Base-by-base conservation (phyloP, 2,888 invertebrate species). In the Mechanitis messenoides region DNA sequence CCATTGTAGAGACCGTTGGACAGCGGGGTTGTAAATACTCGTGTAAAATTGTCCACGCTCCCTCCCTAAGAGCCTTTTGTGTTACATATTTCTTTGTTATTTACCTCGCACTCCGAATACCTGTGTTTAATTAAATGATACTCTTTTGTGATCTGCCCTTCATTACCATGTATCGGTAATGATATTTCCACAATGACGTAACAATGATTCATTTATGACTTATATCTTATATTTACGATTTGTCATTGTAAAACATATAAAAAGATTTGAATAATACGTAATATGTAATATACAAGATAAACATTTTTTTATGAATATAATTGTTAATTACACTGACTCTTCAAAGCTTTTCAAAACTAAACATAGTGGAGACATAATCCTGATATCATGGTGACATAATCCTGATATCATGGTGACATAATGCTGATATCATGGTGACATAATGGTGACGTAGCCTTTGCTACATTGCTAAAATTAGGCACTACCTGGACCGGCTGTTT, bases 41-140 rank as follows among this genome's bases (percentile, higher is more conserved):
- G 85, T 90, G 89, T 88, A 90, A 89, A 90, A 88, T 88, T 88
- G 89, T 89, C 90, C 89, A 90, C 89, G 87, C 84, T 87, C 86
- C 85, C 85, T 79, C 83, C 81, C 79, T 72, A 77, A 78, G 77
- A 79, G 79, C 78, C 82, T 83, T 87, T 89, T 89, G 87, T 83
- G 79, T 83, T 87, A 85, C 85, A 83, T 87, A 88, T 85, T 87
- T 88, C 87, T 88, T 88, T 88, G 89, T 88, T 87, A 86, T 86
- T 80, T 85, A 86, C 85, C 81, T 80, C 76, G 74, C 69, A 68
- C 72, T 65, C 68, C 61, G 58, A 65, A 66, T 70, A 70, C 70
- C 72, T 73, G 70, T 45, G 54, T 53, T 57, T 57, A 61, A 61
- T 61, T 61, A 61, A 61, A 60, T 33, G 53, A 46, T 33, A 42